Conservation (phyloP, 2,888 invertebrate species). For the Amphipyra tragopoginis region DNA sequence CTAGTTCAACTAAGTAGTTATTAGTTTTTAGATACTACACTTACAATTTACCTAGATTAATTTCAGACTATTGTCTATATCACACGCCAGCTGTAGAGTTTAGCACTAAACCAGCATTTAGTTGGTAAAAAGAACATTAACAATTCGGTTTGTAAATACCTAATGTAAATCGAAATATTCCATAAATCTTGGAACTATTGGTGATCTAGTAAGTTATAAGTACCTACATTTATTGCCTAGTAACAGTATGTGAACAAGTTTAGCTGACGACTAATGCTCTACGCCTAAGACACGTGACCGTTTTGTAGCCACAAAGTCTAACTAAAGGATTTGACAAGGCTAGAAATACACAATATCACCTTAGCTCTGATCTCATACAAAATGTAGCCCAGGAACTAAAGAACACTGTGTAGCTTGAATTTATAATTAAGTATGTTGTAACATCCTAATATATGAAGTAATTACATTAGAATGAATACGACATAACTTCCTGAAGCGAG, state of each 20-base stretch:
- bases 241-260: slow-evolving; percentile 41
- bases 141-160: too few relatives aligned
- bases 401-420: neutral
- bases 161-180: too few relatives aligned
- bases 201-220: neutral
- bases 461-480: slow-evolving; percentile 54
- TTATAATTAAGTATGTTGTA: slow-evolving; percentile 8
- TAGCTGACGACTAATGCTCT: slow-evolving; percentile 32
- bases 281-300: slow-evolving; percentile 30
- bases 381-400: too few relatives aligned
- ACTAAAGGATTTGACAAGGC: slow-evolving; percentile 1
- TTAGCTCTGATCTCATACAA: slow-evolving; percentile 1
- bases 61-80: too few relatives aligned
- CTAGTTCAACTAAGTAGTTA: too few relatives aligned
- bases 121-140: too few relatives aligned
- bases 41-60: too few relatives aligned
- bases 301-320: neutral
- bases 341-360: neutral
- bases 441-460: slow-evolving; percentile 36
- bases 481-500: slow-evolving; percentile 77
- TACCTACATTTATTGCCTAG: slow-evolving; percentile 12
- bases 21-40: too few relatives aligned
- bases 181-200: too few relatives aligned
- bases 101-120: too few relatives aligned
- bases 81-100: too few relatives aligned